A percentile compares a stretch with the other conserved stretches of the same genome.
These are phyloP conservation scores for Pilophorus perplexus DNA, from an alignment of 2,888 invertebrate species.

Conservation along the genomic window DNA sequence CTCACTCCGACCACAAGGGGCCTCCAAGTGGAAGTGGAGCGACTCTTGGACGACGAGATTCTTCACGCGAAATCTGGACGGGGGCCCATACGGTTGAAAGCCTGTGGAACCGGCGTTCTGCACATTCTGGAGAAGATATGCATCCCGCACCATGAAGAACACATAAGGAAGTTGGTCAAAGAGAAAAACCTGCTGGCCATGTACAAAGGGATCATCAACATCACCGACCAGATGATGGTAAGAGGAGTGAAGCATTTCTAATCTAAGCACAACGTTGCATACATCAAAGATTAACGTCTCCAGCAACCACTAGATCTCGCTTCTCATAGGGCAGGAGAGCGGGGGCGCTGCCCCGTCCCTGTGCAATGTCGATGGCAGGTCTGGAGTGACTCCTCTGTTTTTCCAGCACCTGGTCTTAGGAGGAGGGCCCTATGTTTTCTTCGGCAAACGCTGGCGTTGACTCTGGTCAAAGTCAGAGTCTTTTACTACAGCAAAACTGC, in stretches of 20 bases:
- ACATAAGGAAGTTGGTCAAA: not conserved
- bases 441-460: too few relatives aligned
- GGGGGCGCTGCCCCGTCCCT: too few relatives aligned
- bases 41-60: slow-evolving; percentile 1
- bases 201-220: slow-evolving; percentile 8
- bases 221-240: slow-evolving; percentile 18
- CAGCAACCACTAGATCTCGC: too few relatives aligned
- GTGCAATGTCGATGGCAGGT: too few relatives aligned
- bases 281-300: not conserved
- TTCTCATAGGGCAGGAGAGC: too few relatives aligned
- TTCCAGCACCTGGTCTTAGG: too few relatives aligned
- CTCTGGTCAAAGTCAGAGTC: too few relatives aligned
- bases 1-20: slow-evolving; percentile 6
- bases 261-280: too few relatives aligned
- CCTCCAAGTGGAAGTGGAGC: not conserved
- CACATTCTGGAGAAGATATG: slow-evolving; percentile 21
- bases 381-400: too few relatives aligned
- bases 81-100: not conserved
- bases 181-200: not conserved
- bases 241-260: too few relatives aligned
- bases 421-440: too few relatives aligned
- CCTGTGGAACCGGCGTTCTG: slow-evolving; percentile 1
- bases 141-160: not conserved
- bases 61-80: not conserved
- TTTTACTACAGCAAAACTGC: too few relatives aligned